A percentile compares a stretch with the other conserved stretches of the same genome.
Evolutionary conservation across 2,113 vertebrate genomes (phyloP).

Genomic region (Seriola aureovittata): DNA sequence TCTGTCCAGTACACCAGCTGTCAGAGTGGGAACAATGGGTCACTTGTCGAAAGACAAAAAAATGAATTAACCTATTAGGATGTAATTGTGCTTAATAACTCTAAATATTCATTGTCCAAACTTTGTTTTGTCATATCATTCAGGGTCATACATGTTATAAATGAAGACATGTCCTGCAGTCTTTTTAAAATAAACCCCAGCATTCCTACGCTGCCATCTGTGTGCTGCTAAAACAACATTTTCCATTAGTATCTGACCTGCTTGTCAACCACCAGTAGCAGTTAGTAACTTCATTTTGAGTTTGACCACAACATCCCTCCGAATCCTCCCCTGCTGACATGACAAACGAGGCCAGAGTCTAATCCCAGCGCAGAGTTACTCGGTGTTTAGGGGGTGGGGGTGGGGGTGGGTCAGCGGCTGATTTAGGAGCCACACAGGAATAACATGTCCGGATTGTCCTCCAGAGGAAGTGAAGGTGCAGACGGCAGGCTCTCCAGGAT

Average conservation of each 20-base stretch:
- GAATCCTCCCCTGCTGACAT: constrained; percentile 65
- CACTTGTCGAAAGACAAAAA: constrained; percentile 70
- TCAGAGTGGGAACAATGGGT: constrained; percentile 72
- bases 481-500: constrained; percentile 52
- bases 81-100: constrained; percentile 52
- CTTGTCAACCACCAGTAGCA: constrained; percentile 9
- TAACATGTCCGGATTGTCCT: constrained; percentile 49
- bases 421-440: constrained; percentile 58
- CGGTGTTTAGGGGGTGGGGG: constrained; percentile 41
- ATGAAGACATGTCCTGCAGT: constrained; percentile 9
- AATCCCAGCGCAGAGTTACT: constrained; percentile 65
- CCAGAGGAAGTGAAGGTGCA: constrained; percentile 69
- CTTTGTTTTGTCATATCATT: neutral
- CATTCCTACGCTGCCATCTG: constrained; percentile 4
- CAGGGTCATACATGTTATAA: neutral
- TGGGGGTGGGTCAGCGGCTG: constrained; percentile 63
- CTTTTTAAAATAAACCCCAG: constrained; percentile 4
- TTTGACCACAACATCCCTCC: constrained; percentile 3
- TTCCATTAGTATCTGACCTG: constrained; percentile 32
- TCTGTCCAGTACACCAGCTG: constrained; percentile 77
- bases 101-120: constrained; percentile 26
- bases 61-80: constrained; percentile 47
- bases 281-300: constrained; percentile 56
- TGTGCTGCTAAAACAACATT: constrained; percentile 22
- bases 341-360: constrained; percentile 74